These are phyloP conservation scores for Eupeodes latifasciatus DNA, from an alignment of 2,888 invertebrate genomes.

Conservation along the genomic window DNA sequence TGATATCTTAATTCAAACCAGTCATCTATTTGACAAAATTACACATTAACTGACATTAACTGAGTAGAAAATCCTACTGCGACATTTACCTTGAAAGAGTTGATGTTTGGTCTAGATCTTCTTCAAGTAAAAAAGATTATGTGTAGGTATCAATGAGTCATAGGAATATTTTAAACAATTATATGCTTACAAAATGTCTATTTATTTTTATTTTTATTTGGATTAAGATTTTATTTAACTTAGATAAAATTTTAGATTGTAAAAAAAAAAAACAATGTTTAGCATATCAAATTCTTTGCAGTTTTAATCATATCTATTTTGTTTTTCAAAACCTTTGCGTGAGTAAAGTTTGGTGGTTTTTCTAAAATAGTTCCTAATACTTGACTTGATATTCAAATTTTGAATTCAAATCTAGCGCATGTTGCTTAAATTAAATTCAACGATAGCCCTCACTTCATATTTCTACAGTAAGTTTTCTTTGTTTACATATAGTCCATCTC, in stretches of 20 bases:
- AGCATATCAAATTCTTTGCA: background rate
- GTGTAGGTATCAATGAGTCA: background rate
- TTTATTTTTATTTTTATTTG: background rate
- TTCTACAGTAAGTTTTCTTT: conserved; percentile 14
- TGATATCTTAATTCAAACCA: background rate
- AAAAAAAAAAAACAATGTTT: background rate
- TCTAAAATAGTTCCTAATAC: no score
- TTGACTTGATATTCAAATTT: background rate
- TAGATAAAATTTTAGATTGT: background rate
- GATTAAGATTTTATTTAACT: background rate
- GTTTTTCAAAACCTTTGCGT: background rate
- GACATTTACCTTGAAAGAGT: background rate
- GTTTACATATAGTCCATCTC: background rate
- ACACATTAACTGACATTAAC: background rate
- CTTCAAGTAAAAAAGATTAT: background rate
- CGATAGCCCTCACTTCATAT: background rate
- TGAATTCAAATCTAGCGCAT: background rate
- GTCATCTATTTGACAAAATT: conserved; percentile 3
- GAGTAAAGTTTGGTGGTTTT: background rate
- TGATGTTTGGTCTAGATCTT: conserved; percentile 11
- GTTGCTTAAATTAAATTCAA: background rate
- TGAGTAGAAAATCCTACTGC: conserved; percentile 3
- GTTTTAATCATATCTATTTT: background rate
- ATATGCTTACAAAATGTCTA: background rate
- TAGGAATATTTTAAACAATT: background rate